Conservation (phyloP, 2,888 invertebrate species). For the Pammene aurita region DNA sequence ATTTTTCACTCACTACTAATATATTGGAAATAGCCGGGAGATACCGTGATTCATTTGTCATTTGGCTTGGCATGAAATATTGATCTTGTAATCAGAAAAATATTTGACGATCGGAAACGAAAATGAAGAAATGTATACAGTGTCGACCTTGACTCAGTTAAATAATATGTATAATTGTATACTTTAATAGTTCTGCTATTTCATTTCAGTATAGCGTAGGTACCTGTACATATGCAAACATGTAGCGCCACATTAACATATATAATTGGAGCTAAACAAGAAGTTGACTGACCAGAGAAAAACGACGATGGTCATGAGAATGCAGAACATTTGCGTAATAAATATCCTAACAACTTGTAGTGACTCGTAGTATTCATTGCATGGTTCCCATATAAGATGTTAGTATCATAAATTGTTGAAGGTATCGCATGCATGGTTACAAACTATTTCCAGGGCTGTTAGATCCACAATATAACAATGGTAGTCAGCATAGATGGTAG, state of each 20-base stretch:
- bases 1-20: constrained; percentile 24
- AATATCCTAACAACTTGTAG: not conserved
- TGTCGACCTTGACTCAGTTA: constrained; percentile 16
- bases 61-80: constrained; percentile 27
- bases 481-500: too few species aligned
- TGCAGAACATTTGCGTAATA: constrained; percentile 5
- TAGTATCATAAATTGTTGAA: not conserved
- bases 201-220: too few species aligned
- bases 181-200: too few species aligned
- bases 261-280: not conserved
- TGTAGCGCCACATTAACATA: not conserved
- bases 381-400: not conserved
- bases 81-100: constrained; percentile 46
- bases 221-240: too few species aligned
- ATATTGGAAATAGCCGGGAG: constrained; percentile 19
- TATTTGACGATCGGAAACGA: constrained; percentile 44
- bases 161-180: too few species aligned
- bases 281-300: not conserved
- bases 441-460: not conserved
- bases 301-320: constrained; percentile 3
- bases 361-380: not conserved
- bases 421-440: not conserved
- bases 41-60: constrained; percentile 33
- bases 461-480: not conserved
- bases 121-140: constrained; percentile 22